Base-by-base conservation (phyloP, 2,888 invertebrate species). In the Oasisia sp. region DNA sequence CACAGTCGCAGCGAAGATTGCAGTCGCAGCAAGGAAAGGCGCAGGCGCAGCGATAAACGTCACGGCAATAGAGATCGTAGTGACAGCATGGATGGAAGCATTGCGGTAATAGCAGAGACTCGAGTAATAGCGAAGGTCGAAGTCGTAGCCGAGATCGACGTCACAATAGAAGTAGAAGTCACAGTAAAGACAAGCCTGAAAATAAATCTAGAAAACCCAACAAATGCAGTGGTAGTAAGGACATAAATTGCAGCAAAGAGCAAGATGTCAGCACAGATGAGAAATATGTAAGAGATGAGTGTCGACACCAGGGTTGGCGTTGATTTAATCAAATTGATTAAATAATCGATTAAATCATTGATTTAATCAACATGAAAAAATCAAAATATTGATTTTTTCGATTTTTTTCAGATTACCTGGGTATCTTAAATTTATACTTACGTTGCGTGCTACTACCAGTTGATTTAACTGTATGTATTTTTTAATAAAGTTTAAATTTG, bases 11-110 rank as follows among this genome's bases (percentile, higher is more conserved):
- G 44, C 2, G 32, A 44, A 50, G 74, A 74, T 74, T 14, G 56
- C 3, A 91, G 91, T 56, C 44, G 91, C 27, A 74, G 74, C 74
- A 74, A 74, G 27, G 74, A 74, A 74, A 74, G 74, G 27, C 74
- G 74, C n/a, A 19, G 74, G n/a, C 74, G n/a, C 27, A 19, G 74
- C 7, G 74, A 74, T 27, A 74, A 27, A 27, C 74, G 74, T 74
- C 74, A 27, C 74, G 1, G 74, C 27, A 74, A 27, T 27, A 74
- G 74, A 74, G 74, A 74, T 27, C 74, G 74, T 27, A 74, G 74
- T 74, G 74, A 74, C 27, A 74, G 74, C n/a, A 19, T 27, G 74
- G 74, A 74, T 27, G 27, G 74, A 74, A n/a, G 74, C 74, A 74
- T 7, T 27, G 74, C 74, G 27, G 27, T 74, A 27, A 27, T 27